phyloP scores from a whole-genome alignment of 2,113 vertebrate genomes.

The Reinhardtius hippoglossoides region DNA sequence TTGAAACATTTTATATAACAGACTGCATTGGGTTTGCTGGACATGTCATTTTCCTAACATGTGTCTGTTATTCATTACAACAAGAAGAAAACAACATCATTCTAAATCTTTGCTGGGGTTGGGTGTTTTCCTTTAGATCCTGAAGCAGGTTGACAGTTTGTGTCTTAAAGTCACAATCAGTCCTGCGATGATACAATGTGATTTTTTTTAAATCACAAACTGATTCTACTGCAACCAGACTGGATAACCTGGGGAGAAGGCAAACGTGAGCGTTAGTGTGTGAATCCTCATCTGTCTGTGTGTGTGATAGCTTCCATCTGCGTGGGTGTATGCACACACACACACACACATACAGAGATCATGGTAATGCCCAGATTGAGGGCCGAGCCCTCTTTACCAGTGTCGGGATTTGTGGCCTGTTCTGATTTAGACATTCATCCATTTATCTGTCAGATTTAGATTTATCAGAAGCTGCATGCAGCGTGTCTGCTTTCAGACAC shows the following conservation, averaged over 20 bases:
- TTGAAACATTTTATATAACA: no score
- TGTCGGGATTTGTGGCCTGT: constrained; percentile 65
- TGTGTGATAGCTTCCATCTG: constrained; percentile 10
- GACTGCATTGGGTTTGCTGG: no score
- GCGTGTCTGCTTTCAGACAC: constrained; percentile 26
- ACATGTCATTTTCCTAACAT: no score
- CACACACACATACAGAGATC: constrained; percentile 44
- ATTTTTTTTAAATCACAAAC: neutral
- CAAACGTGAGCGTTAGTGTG: neutral
- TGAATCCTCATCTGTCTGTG: constrained; percentile 3
- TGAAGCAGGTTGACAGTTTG: neutral
- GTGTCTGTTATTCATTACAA: no score
- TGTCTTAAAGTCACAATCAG: neutral
- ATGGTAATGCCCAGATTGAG: constrained; percentile 68
- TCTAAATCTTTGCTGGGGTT: no score
- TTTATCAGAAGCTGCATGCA: constrained; percentile 12
- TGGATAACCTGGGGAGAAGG: neutral
- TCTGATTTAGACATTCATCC: constrained; percentile 66
- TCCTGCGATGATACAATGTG: neutral
- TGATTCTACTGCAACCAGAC: neutral
- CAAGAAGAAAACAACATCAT: no score
- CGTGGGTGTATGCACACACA: constrained; percentile 25
- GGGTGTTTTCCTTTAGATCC: neutral
- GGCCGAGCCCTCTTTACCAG: constrained; percentile 56
- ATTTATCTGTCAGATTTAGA: constrained; percentile 59